Evolutionary conservation across 2,113 vertebrate species (phyloP).

Genomic region (Orientallactaga bullata): DNA sequence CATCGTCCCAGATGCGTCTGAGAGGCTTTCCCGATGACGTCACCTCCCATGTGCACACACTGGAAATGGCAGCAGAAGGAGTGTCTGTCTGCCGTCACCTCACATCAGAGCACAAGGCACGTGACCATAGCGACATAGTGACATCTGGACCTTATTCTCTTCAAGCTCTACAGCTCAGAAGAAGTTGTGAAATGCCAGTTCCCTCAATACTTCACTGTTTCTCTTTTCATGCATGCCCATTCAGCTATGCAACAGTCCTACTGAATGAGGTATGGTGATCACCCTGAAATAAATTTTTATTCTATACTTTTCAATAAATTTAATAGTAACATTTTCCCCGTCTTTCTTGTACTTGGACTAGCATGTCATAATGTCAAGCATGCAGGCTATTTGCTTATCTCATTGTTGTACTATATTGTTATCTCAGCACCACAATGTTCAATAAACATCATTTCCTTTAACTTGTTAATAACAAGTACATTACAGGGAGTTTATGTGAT

Average conservation of each 20-base stretch:
- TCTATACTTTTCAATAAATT: neutral
- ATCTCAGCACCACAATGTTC: neutral
- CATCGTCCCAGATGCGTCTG: neutral
- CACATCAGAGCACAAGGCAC: neutral
- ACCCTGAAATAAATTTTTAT: slow-evolving; percentile 6
- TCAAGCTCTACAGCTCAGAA: neutral
- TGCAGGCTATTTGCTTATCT: neutral
- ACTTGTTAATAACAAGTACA: neutral
- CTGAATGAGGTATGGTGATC: neutral
- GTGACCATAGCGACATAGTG: neutral
- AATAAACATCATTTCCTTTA: slow-evolving; percentile 48
- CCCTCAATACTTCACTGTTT: neutral
- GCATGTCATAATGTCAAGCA: slow-evolving; percentile 39
- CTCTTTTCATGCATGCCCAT: neutral
- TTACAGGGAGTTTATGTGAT: neutral
- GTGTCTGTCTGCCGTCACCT: neutral
- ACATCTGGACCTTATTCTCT: neutral
- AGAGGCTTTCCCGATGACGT: neutral
- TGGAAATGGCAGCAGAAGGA: neutral
- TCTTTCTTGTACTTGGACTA: neutral
- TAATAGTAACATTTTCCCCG: neutral
- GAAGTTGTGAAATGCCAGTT: neutral
- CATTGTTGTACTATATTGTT: neutral
- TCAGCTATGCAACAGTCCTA: neutral
- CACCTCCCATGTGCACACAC: accelerated